Evolutionary conservation across 2,888 invertebrate species (phyloP), one percentile per base, ranked within the genome.

Genomic region (Drosophila ustulata): DNA sequence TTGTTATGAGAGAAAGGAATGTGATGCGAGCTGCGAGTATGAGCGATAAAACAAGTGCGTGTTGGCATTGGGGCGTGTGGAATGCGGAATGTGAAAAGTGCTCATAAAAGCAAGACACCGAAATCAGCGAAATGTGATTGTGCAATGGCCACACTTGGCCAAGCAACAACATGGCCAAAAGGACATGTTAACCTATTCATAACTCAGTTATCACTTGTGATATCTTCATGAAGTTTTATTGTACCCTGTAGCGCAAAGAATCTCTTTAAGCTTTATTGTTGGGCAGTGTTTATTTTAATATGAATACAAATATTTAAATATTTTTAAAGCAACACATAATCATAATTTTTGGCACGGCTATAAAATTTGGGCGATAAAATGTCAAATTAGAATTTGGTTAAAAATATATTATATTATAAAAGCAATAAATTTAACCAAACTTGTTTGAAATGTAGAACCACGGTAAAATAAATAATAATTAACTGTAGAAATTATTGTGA

Each of bases 41-140:
- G 66, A 49, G 66, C 72, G 84, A 81, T 86, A 86, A 86, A 72
- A 72, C 78, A 79, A 86, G 82, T 82, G 80, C 80, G 80, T 85
- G 80, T 56, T 75, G 63, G 57, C 50, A 39, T 11, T 56, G 50
- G 43, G 51, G 59, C 32, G 63, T 75, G 79, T 49, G 66, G 75
- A 69, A 73, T 75, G 79, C 47, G 66, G 75, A 69, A 73, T 81
- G 65, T 55, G 59, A 49, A 64, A 58, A 78, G 64, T 63, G 51
- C 56, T 69, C 81, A 71, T 76, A 83, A 81, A 73, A 66, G 57
- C 74, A 77, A 76, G 73, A 73, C 74, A 70, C 53, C 55, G 66
- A 53, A 66, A 77, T 73, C 70, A 61, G 63, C 61, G 70, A 64
- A 69, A 57, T 77, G 62, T 57, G 77, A 66, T 47, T 65, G 73